A percentile compares a stretch with the other conserved stretches of the same genome.
Evolutionary conservation across 92 coral and sea anemone species (phyloP).

Genomic region (Plumapathes pennacea): DNA sequence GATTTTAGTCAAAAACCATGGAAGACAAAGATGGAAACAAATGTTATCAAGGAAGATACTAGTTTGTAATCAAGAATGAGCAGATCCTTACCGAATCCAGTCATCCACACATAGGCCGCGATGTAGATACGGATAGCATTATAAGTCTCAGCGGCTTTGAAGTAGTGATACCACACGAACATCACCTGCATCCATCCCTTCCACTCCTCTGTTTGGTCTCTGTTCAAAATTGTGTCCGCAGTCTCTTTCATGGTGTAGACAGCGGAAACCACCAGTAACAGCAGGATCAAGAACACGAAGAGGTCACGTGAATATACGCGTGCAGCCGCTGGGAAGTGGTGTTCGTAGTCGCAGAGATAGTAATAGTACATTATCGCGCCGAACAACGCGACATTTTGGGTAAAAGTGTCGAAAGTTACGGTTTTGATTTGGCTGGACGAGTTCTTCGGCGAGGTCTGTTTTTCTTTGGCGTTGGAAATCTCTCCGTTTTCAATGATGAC

Average conservation of each 20-base stretch:
- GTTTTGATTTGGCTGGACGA: too few relatives aligned
- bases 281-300: slow-evolving; percentile 57
- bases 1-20: too few relatives aligned
- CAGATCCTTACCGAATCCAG: slow-evolving; percentile 82
- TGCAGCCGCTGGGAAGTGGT: slow-evolving; percentile 74
- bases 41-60: too few relatives aligned
- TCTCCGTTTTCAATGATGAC: too few relatives aligned
- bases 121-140: slow-evolving; percentile 78
- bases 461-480: too few relatives aligned
- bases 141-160: slow-evolving; percentile 79
- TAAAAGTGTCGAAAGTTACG: slow-evolving; percentile 53
- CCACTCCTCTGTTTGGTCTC: slow-evolving; percentile 93
- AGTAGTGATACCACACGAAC: slow-evolving; percentile 91
- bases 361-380: slow-evolving; percentile 68
- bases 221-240: slow-evolving; percentile 55
- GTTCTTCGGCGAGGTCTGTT: too few relatives aligned
- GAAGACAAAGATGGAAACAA: too few relatives aligned
- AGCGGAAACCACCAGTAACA: slow-evolving; percentile 63
- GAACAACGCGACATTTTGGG: slow-evolving; percentile 30
- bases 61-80: too few relatives aligned
- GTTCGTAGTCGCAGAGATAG: slow-evolving; percentile 76
- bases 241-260: slow-evolving; percentile 56
- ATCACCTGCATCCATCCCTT: slow-evolving; percentile 87
- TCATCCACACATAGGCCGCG: slow-evolving; percentile 93
- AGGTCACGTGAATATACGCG: slow-evolving; percentile 88